A percentile compares a stretch with the other conserved stretches of the same genome.
These are phyloP conservation scores for Dynastes maya DNA, from an alignment of 2,888 invertebrate genomes.

Conservation along the genomic window DNA sequence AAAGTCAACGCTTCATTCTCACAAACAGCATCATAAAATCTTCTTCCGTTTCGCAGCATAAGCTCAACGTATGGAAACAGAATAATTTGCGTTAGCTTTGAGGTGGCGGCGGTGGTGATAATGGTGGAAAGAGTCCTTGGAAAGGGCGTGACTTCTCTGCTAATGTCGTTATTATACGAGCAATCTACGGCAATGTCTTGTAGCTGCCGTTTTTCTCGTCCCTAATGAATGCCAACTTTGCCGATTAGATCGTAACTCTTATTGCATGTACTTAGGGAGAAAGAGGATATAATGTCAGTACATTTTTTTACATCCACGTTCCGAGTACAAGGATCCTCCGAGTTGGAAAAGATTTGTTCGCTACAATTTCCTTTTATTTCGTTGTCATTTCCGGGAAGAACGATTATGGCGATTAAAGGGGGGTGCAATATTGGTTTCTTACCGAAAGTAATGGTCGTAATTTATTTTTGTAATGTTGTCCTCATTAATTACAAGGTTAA, in stretches of 20 bases:
- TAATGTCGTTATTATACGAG: conserved; percentile 43
- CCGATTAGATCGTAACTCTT: conserved; percentile 43
- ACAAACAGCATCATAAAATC: background rate
- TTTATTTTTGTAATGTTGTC: conserved; percentile 4
- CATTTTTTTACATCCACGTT: conserved; percentile 15
- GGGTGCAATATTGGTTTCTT: conserved; percentile 5
- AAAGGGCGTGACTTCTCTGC: conserved; percentile 46
- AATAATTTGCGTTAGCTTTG: conserved; percentile 46
- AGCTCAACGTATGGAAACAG: conserved; percentile 56
- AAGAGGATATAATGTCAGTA: background rate
- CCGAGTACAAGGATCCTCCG: background rate
- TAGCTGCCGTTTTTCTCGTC: conserved; percentile 40
- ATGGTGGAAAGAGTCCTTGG: conserved; percentile 15
- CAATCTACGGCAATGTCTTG: conserved; percentile 42
- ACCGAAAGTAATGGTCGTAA: background rate
- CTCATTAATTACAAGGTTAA: too few species aligned
- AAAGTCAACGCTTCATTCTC: too few species aligned
- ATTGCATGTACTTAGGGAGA: conserved; percentile 25
- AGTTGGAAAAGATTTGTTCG: conserved; percentile 6
- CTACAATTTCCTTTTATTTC: background rate
- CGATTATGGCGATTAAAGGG: conserved; percentile 6
- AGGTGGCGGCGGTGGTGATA: conserved; percentile 27
- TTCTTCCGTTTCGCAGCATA: conserved; percentile 41
- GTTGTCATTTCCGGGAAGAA: background rate
- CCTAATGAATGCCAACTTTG: conserved; percentile 47